Evolutionary conservation across 2,888 invertebrate genomes (phyloP).

Genomic region (Hypomecis atomaria): DNA sequence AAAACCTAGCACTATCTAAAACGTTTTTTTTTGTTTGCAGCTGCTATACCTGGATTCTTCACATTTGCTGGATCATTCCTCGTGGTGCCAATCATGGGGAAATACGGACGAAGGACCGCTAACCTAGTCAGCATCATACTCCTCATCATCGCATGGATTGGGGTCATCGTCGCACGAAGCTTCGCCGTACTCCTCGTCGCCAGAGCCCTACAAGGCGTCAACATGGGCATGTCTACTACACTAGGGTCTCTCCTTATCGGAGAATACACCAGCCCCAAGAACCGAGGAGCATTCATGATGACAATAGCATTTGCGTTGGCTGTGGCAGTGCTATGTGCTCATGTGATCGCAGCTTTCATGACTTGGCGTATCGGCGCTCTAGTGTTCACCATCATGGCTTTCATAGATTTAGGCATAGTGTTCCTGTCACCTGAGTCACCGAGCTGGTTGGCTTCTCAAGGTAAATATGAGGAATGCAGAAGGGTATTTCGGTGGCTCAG

Average conservation of each 20-base stretch:
- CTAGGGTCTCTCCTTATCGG: slow-evolving; percentile 79
- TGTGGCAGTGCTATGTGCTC: slow-evolving; percentile 83
- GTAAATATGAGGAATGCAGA: slow-evolving; percentile 80
- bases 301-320: slow-evolving; percentile 85
- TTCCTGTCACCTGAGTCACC: slow-evolving; percentile 86
- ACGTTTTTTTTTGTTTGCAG: slow-evolving; percentile 45
- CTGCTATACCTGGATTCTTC: slow-evolving; percentile 56
- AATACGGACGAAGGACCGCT: slow-evolving; percentile 76
- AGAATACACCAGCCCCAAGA: slow-evolving; percentile 83
- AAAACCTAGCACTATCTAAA: not conserved
- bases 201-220: slow-evolving; percentile 71
- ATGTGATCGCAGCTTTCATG: slow-evolving; percentile 84
- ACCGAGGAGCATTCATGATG: slow-evolving; percentile 85
- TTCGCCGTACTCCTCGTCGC: slow-evolving; percentile 62
- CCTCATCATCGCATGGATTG: slow-evolving; percentile 77
- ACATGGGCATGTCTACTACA: slow-evolving; percentile 80
- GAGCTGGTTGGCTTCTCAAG: slow-evolving; percentile 85
- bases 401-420: slow-evolving; percentile 71
- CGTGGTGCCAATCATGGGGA: slow-evolving; percentile 68
- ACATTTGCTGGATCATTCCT: slow-evolving; percentile 56
- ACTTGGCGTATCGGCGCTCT: slow-evolving; percentile 83
- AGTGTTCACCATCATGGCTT: slow-evolving; percentile 71
- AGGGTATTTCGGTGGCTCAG: slow-evolving; percentile 83
- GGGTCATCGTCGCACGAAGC: slow-evolving; percentile 62
- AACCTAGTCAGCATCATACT: slow-evolving; percentile 73